Base-by-base conservation (phyloP, 92 coral and sea anemone genomes). In the Plumapathes pennacea region DNA sequence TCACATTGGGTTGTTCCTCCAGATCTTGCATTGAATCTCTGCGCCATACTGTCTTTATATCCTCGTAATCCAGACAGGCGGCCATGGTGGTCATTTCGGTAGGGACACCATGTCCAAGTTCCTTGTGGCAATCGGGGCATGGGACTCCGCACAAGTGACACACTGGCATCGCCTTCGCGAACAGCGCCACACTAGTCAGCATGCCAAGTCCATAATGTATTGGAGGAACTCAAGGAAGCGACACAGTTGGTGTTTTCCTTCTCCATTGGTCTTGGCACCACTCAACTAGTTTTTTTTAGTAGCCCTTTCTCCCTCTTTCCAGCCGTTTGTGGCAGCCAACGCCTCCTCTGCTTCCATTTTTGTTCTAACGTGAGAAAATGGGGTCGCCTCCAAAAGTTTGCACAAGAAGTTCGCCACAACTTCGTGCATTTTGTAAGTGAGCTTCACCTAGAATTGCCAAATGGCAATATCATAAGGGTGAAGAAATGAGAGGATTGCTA, bases 211-310 rank as follows among this genome's bases (percentile, higher is more conserved):
- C 5, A 10, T 5, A 55, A n/a, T n/a, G n/a, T n/a, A n/a, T n/a
- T n/a, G n/a, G n/a, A 11, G 44, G 31, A 12, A 12, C 18, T 23
- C 10, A 18, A 12, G 4, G 44, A 12, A 34, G 28, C 8, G 36
- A 62, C 21, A 50, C 25, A 2, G 4, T 3, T 34, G 62, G 62
- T 21, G 21, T 7, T 55, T 64, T 56, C 19, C 82, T 36, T 48
- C 74, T 25, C 82, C 74, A 75, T 38, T 75, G 74, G 47, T 75
- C 74, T 24, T 64, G 74, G 46, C 74, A 56, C 69, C 82, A 75
- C n/a, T 38, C 61, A 0, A 65, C 47, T 38, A 75, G 4, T 30
- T 29, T 54, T 1, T 50, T 29, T 11, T 50, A 0, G 69, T 66
- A 0, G 69, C 46, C 17, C 32, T 30, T 2, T 47, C 47, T 22